Evolutionary conservation across 2,797 vertebrate genomes (phyloP).

Genomic region (Sebastes kiyomatsui): DNA sequence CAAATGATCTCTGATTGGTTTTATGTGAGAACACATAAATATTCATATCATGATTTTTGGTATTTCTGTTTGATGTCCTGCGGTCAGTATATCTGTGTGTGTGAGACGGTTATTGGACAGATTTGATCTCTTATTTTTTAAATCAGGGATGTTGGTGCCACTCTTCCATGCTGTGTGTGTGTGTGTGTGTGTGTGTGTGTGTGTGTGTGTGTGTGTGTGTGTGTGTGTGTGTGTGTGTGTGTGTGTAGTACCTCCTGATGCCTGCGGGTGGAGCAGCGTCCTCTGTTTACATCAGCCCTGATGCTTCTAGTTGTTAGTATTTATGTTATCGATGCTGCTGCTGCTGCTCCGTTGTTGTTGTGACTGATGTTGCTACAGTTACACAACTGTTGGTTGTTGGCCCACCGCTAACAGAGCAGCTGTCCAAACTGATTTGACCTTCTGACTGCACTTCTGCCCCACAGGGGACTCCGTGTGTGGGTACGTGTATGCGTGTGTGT

Average conservation of each 20-base stretch:
- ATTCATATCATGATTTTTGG: neutral
- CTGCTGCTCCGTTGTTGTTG: conserved; percentile 6
- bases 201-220: neutral
- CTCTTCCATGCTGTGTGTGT: neutral
- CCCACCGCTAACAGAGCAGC: conserved; percentile 62
- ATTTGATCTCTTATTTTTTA: neutral
- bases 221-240: neutral
- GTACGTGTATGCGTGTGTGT: rapidly evolving
- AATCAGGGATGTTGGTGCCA: neutral
- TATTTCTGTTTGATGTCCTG: neutral
- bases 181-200: neutral
- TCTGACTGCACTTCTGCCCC: conserved; percentile 59
- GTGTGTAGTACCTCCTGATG: neutral
- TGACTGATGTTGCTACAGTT: conserved; percentile 44
- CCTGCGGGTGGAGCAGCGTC: conserved; percentile 38
- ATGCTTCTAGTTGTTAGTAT: conserved; percentile 15
- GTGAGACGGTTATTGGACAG: neutral
- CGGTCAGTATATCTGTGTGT: neutral
- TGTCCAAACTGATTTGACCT: conserved; percentile 74
- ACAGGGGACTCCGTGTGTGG: neutral
- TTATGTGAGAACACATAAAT: neutral
- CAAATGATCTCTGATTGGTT: neutral
- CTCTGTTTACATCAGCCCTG: neutral
- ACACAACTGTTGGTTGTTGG: conserved; percentile 67
- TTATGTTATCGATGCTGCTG: conserved; percentile 22